Evolutionary conservation across 30 jellyfish, hydroid and myxozoan species (phyloP).

Genomic region (Hydra vulgaris): DNA sequence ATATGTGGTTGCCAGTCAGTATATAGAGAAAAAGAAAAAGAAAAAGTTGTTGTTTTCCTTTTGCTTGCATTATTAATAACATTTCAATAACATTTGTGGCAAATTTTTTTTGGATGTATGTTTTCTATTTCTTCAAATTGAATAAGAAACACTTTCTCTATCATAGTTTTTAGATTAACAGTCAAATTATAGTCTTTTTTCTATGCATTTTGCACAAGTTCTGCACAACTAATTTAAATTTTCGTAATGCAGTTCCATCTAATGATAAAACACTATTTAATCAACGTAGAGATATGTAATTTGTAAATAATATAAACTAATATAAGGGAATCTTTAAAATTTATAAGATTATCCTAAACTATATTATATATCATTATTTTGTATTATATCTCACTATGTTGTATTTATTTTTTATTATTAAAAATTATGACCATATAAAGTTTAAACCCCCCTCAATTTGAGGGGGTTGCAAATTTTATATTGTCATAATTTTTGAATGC

Average conservation of each 20-base stretch:
- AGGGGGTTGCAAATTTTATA: no score
- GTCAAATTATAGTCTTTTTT: background rate
- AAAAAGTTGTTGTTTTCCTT: background rate
- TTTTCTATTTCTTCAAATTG: background rate
- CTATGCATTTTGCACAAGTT: background rate
- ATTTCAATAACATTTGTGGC: background rate
- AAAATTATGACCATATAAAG: no score
- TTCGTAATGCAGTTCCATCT: background rate
- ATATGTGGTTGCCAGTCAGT: background rate
- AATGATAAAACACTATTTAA: background rate
- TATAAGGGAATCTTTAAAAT: no score
- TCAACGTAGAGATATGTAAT: background rate
- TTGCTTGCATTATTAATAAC: background rate
- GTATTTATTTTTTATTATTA: no score
- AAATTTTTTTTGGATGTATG: background rate
- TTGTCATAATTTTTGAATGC: no score
- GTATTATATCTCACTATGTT: no score
- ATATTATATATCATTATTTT: no score
- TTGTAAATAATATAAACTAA: background rate
- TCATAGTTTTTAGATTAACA: background rate
- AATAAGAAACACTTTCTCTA: background rate
- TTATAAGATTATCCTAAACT: no score
- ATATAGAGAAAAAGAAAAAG: background rate
- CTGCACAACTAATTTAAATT: background rate
- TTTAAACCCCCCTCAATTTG: no score